A percentile compares a stretch with the other conserved stretches of the same genome.
These are phyloP conservation scores for Lycopodina hypogea DNA, from an alignment of 37 sponge, comb jelly and placozoan genomes.

Conservation along the genomic window DNA sequence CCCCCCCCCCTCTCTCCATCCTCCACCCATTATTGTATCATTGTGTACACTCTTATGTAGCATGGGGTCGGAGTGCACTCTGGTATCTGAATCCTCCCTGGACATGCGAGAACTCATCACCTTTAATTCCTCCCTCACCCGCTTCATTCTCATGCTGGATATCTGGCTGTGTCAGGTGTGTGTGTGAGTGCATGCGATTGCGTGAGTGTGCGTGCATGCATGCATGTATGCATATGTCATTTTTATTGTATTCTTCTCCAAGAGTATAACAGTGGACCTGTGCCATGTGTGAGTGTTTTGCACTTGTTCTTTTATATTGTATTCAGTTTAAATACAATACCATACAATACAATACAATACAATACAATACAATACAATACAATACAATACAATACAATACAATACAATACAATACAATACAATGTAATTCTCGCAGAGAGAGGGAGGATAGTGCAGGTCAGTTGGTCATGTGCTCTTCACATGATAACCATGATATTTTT, in stretches of 20 bases:
- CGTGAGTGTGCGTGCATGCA: neutral
- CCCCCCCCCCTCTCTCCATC: neutral
- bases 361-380: no score
- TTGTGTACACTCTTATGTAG: conserved; percentile 24
- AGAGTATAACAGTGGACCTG: no score
- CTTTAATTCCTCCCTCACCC: conserved; percentile 36
- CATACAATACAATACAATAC: no score
- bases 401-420: no score
- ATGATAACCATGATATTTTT: no score
- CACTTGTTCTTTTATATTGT: no score
- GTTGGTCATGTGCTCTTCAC: neutral
- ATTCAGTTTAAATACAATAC: no score
- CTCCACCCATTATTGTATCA: no score
- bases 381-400: no score
- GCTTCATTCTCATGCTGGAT: conserved; percentile 71
- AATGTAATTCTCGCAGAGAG: neutral
- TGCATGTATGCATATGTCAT: neutral
- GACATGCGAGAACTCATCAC: conserved; percentile 1
- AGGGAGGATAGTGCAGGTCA: conserved; percentile 29
- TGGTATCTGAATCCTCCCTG: conserved; percentile 37
- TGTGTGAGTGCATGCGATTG: neutral
- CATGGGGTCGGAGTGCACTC: conserved; percentile 34
- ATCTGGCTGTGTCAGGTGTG: conserved; percentile 58
- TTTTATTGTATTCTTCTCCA: no score
- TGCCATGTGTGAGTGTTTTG: no score